These are phyloP conservation scores for Carassius auratus DNA, from an alignment of 2,113 vertebrate species.

Conservation along the genomic window DNA sequence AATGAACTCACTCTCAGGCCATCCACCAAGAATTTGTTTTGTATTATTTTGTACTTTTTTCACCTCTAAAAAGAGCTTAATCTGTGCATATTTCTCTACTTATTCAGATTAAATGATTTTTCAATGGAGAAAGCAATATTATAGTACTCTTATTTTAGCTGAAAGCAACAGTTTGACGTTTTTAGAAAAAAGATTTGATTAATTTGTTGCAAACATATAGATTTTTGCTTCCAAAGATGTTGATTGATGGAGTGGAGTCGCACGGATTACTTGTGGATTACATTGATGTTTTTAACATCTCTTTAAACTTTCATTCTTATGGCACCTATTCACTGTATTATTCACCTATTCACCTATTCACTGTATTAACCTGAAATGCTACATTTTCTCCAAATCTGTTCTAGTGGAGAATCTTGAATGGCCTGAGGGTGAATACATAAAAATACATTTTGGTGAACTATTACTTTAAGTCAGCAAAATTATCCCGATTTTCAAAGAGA, in stretches of 20 bases:
- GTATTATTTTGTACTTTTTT: not conserved
- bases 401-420: not conserved
- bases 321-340: too few species aligned
- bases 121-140: not conserved
- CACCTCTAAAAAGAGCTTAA: not conserved
- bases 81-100: not conserved
- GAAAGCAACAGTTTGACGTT: too few species aligned
- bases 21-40: not conserved
- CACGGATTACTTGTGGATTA: not conserved
- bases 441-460: not conserved
- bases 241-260: too few species aligned
- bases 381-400: not conserved
- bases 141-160: not conserved
- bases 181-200: too few species aligned
- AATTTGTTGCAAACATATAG: too few species aligned
- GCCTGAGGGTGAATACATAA: not conserved
- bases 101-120: not conserved
- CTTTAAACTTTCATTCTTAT: not conserved
- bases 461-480: not conserved
- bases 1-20: not conserved
- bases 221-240: too few species aligned
- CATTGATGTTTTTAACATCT: not conserved
- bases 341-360: too few species aligned
- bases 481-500: not conserved
- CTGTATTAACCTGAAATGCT: too few species aligned